phyloP scores from a whole-genome alignment of 92 coral and sea anemone genomes.

The Blastomussa wellsi region DNA sequence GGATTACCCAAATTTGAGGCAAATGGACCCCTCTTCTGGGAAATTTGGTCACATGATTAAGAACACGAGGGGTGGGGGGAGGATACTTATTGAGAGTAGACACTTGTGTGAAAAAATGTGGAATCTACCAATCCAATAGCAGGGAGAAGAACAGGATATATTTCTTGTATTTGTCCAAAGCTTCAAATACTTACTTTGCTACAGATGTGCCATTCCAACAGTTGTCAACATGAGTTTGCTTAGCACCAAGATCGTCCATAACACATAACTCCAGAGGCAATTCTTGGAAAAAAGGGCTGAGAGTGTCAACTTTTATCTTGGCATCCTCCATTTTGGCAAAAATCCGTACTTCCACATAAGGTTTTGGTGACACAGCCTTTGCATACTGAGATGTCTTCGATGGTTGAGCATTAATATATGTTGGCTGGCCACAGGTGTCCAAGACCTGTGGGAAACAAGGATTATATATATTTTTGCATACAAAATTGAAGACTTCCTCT shows the following conservation, averaged over 20 bases:
- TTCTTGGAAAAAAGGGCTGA: constrained; percentile 47
- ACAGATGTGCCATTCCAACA: constrained; percentile 90
- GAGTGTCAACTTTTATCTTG: constrained; percentile 41
- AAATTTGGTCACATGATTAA: too few relatives aligned
- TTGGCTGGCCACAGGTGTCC: constrained; percentile 61
- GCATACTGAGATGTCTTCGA: background rate
- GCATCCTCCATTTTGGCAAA: constrained; percentile 62
- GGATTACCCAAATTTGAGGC: too few relatives aligned
- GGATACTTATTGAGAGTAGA: background rate
- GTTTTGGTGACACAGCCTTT: constrained; percentile 26
- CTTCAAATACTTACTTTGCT: constrained; percentile 76
- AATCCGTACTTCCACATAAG: constrained; percentile 33
- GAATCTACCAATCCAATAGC: too few relatives aligned
- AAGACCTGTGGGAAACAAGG: constrained; percentile 33
- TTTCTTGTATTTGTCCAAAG: too few relatives aligned
- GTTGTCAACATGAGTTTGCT: constrained; percentile 42
- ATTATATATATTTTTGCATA: background rate
- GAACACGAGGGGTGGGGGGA: too few relatives aligned
- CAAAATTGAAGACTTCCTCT: background rate
- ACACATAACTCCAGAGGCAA: constrained; percentile 71
- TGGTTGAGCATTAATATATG: constrained; percentile 15
- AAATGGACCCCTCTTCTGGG: too few relatives aligned
- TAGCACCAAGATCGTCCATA: constrained; percentile 60
- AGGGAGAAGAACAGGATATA: too few relatives aligned
- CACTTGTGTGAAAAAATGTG: too few relatives aligned